Evolutionary conservation across 2,888 invertebrate species (phyloP), one percentile per base, ranked within the genome.

Genomic region (Carabus problematicus): DNA sequence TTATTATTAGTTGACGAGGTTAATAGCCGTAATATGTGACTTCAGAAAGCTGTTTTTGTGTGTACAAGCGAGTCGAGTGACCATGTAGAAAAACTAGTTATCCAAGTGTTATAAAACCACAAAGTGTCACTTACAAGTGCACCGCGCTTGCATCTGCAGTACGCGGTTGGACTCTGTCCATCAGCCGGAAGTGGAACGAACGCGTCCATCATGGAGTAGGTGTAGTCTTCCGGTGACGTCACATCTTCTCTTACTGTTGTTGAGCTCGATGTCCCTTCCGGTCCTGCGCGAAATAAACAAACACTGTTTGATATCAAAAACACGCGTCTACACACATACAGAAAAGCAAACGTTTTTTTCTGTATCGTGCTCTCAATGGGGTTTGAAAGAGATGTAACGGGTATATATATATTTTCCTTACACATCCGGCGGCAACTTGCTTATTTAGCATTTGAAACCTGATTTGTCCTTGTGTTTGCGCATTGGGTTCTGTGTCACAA

Each of bases 71-170:
- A 29, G 3, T 29, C 2, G 29, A 29, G 29, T 6, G 29, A 39
- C 56, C 8, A 39, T 4, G 39, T 56, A 45, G 1, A 16, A 18
- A 62, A 19, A 49, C 49, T n/a, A 29, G 12, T 59, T 18, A 18
- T 18, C 49, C 14, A 19, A 39, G 8, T 41, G 52, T 41, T 52
- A 29, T 63, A 71, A 70, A 67, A 70, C 16, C 52, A 14, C 16
- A 7, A 19, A 9, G 16, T 52, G 52, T 67, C 39, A 78, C 83
- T 81, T 77, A 89, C 89, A 78, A 88, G 84, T 0, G 89, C 86
- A 7, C 89, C 90, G 74, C 89, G 81, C 77, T 89, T 88, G 75
- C 90, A 90, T 55, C 85, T 82, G 74, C 89, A 89, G 75, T 85
- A 87, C 39, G 76, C 74, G n/a, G 60, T 41, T 40, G 52, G 18